Evolutionary conservation across 2,888 invertebrate genomes (phyloP).

Genomic region (Mylabris sibirica): DNA sequence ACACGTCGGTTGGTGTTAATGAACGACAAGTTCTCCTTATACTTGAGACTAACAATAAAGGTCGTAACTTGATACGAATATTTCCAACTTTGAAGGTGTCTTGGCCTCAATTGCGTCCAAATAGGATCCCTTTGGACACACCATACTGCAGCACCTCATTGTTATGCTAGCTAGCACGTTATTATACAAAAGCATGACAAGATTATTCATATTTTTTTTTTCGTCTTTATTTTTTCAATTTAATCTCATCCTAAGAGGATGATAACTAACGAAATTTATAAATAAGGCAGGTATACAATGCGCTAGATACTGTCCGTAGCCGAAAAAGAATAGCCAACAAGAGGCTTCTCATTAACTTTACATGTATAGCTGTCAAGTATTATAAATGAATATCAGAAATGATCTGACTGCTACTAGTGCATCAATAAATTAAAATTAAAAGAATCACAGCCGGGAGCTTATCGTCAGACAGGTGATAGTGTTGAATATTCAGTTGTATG

Average conservation of each 20-base stretch:
- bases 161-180: not conserved
- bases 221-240: not conserved
- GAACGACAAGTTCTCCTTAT: slow-evolving; percentile 26
- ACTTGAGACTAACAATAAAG: slow-evolving; percentile 41
- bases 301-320: not conserved
- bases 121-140: not conserved
- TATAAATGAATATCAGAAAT: slow-evolving; percentile 34
- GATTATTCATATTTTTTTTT: not conserved
- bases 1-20: slow-evolving; percentile 35
- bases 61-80: slow-evolving; percentile 39
- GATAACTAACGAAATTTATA: slow-evolving; percentile 26
- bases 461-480: slow-evolving; percentile 36
- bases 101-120: slow-evolving; percentile 26
- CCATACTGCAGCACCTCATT: not conserved
- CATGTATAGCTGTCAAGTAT: slow-evolving; percentile 30
- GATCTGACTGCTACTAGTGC: slow-evolving; percentile 36
- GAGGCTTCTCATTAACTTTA: slow-evolving; percentile 33
- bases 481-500: slow-evolving; percentile 34
- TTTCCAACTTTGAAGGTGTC: slow-evolving; percentile 17
- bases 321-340: slow-evolving; percentile 29
- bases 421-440: slow-evolving; percentile 36
- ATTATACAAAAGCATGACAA: not conserved
- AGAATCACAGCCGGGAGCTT: slow-evolving; percentile 36
- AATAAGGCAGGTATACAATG: not conserved
- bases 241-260: not conserved